phyloP scores from a whole-genome alignment of 2,888 invertebrate genomes.

The Eupithecia tripunctaria region DNA sequence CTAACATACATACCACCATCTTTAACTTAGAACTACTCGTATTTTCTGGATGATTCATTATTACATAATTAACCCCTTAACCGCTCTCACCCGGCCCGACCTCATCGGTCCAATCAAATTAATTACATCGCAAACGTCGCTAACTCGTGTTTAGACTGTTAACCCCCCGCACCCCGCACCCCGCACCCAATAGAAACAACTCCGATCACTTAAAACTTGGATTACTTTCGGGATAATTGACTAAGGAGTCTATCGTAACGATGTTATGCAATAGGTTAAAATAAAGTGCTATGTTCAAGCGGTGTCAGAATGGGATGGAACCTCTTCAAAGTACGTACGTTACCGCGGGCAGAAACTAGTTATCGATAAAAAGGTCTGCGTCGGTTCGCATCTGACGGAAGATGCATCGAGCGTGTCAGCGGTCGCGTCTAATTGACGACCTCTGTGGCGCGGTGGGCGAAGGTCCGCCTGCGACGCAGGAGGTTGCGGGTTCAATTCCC shows the following conservation, averaged over 20 bases:
- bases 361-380: too few relatives aligned
- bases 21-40: neutral
- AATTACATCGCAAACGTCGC: slow-evolving; percentile 55
- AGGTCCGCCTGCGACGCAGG: too few relatives aligned
- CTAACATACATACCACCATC: too few relatives aligned
- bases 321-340: neutral
- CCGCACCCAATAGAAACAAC: slow-evolving; percentile 38
- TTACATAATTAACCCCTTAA: neutral
- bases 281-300: neutral
- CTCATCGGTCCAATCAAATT: slow-evolving; percentile 52
- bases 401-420: too few relatives aligned
- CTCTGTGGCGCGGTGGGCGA: too few relatives aligned
- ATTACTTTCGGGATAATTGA: slow-evolving; percentile 14
- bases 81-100: slow-evolving; percentile 5
- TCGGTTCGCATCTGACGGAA: too few relatives aligned
- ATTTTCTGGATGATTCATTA: neutral
- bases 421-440: too few relatives aligned
- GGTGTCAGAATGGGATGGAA: neutral
- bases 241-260: slow-evolving; percentile 2
- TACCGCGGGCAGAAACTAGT: too few relatives aligned
- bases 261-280: neutral
- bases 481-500: too few relatives aligned
- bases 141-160: slow-evolving; percentile 57
- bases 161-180: slow-evolving; percentile 41
- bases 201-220: slow-evolving; percentile 30